Conservation (phyloP, 2,888 invertebrate species). For the Lissonota sp. region DNA sequence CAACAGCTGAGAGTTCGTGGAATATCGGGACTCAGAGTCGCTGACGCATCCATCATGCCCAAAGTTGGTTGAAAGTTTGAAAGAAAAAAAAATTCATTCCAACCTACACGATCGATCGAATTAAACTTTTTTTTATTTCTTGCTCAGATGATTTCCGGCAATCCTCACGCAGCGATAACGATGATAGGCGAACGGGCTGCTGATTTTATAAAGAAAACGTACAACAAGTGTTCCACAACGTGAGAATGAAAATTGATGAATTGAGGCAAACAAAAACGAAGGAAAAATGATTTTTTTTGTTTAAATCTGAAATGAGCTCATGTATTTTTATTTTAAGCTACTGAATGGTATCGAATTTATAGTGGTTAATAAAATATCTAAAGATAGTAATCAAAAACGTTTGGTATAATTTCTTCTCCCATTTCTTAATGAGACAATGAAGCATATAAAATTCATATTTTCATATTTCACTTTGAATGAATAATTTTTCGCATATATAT, state of each 20-base stretch:
- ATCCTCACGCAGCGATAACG: slow-evolving; percentile 85
- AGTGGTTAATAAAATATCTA: too few species aligned
- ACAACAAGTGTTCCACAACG: slow-evolving; percentile 42
- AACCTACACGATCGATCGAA: background rate
- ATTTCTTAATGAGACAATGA: too few species aligned
- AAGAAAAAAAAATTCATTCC: background rate
- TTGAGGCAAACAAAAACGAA: background rate
- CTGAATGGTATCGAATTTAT: too few species aligned
- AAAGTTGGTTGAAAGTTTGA: slow-evolving; percentile 80
- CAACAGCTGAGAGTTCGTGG: slow-evolving; percentile 88
- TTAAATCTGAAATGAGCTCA: too few species aligned
- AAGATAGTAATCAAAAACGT: too few species aligned
- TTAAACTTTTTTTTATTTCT: background rate
- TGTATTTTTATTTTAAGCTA: too few species aligned
- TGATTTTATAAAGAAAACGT: slow-evolving; percentile 83
- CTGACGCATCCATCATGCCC: slow-evolving; percentile 87
- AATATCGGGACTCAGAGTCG: slow-evolving; percentile 84
- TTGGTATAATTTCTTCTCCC: too few species aligned
- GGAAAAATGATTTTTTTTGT: too few species aligned
- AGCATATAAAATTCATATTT: too few species aligned
- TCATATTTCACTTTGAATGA: too few species aligned
- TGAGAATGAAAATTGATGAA: slow-evolving; percentile 1
- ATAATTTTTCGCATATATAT: too few species aligned
- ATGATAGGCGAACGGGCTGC: slow-evolving; percentile 87
- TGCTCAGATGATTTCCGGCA: slow-evolving; percentile 82